Evolutionary conservation across 2,113 vertebrate genomes (phyloP), one percentile per base, ranked within the genome.

Genomic region (Nesoenas mayeri): DNA sequence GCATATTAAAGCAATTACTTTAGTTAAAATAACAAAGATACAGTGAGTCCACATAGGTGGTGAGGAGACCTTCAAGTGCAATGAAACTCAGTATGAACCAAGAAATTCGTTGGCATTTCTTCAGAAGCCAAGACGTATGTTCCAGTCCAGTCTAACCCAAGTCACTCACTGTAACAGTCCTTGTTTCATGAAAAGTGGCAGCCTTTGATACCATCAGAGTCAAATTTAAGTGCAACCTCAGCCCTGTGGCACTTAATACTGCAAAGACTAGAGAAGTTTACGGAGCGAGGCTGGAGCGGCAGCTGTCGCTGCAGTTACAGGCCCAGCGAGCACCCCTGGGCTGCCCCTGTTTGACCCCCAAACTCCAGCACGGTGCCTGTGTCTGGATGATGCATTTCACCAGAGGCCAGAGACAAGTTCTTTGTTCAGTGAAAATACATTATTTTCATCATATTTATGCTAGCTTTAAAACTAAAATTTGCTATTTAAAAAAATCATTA

Each of bases 291-390:
- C 42, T 60, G 77, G 29, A 74, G 47, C 38, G 67, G 38, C 44
- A 70, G 69, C 42, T 48, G 17, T 5, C 4, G 0, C 36, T 34
- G 60, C 44, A 42, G 53, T 26, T 14, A 50, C 2, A 1, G 0
- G 4, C 61, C 24, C 12, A 5, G 28, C 34, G 65, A 19, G 54
- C 19, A 25, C 44, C 31, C n/a, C 40, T 12, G 25, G 18, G 28
- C 21, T 38, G 40, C 2, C 0, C 5, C 10, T 32, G 32, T 28
- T 50, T 16, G 38, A 73, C 20, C 12, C 28, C 15, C 40, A 34
- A 26, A 9, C 5, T 26, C 16, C 1, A 3, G 16, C 4, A 3
- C 0, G 1, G 32, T 53, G 57, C 57, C 42, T 1, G 0, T 6
- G 47, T 21, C 25, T 15, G 16, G 20, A 47, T 34, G 22, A 48